phyloP scores from a whole-genome alignment of 92 coral and sea anemone species.

The Epizoanthus illoricatus region DNA sequence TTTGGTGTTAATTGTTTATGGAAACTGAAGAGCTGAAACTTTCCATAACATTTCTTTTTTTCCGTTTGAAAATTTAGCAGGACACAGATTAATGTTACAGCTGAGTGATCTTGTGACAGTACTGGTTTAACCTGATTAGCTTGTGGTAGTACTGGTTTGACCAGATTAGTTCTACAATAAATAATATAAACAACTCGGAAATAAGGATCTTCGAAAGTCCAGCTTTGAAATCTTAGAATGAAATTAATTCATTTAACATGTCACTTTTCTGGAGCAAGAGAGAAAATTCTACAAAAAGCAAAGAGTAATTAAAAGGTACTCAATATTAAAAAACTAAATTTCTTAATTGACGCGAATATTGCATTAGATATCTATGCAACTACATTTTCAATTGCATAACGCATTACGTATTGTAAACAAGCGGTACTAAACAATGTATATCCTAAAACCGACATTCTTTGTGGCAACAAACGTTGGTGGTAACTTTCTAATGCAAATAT shows the following conservation, averaged over 20 bases:
- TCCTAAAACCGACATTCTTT: too few species aligned
- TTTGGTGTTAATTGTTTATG: too few species aligned
- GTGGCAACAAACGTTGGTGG: too few species aligned
- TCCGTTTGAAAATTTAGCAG: too few species aligned
- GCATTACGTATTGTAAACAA: too few species aligned
- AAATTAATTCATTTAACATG: background rate
- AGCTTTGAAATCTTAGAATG: conserved; percentile 32
- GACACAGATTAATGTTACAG: too few species aligned
- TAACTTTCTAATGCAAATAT: too few species aligned
- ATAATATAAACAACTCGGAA: background rate
- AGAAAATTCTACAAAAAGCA: background rate
- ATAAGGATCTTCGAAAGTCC: conserved; percentile 31
- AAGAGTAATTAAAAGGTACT: background rate
- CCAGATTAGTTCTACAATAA: conserved; percentile 25
- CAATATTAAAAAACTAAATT: background rate
- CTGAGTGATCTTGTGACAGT: too few species aligned
- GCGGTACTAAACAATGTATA: too few species aligned
- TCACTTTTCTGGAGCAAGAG: conserved; percentile 7
- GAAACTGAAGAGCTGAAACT: too few species aligned
- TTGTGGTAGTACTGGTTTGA: conserved; percentile 13
- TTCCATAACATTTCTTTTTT: too few species aligned
- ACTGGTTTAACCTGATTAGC: too few species aligned
- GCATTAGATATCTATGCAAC: background rate
- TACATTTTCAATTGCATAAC: background rate
- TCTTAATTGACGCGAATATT: background rate